These are phyloP conservation scores for Calcarius ornatus DNA, from an alignment of 2,113 vertebrate genomes.

Conservation along the genomic window DNA sequence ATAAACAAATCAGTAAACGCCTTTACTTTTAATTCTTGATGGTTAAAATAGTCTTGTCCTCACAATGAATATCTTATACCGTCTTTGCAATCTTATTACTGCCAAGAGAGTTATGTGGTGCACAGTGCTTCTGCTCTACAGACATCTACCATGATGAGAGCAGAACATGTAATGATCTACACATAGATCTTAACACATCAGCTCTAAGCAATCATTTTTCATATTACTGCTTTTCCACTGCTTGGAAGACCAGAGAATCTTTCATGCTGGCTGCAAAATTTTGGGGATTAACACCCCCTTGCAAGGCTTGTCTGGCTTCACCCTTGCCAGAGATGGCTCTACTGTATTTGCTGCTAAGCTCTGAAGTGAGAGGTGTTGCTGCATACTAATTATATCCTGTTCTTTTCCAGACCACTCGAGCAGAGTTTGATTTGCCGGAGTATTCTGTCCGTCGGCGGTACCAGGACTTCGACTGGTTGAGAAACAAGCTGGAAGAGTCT, in stretches of 20 bases:
- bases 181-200: not conserved
- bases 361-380: not conserved
- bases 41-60: not conserved
- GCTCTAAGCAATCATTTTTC: not conserved
- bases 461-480: constrained; percentile 97
- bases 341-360: not conserved
- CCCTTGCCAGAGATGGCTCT: not conserved
- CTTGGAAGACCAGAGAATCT: not conserved
- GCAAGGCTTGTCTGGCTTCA: not conserved
- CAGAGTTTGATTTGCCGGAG: constrained; percentile 94
- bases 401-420: constrained; percentile 84
- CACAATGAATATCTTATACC: not conserved
- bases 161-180: not conserved
- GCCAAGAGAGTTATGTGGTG: not conserved
- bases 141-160: not conserved
- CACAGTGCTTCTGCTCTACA: not conserved
- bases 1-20: not conserved
- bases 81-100: not conserved
- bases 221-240: not conserved
- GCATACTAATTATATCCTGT: not conserved
- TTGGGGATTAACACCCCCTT: not conserved
- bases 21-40: not conserved
- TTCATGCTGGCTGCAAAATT: not conserved
- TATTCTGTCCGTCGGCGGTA: constrained; percentile 92
- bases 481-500: constrained; percentile 92